Evolutionary conservation across 2,113 vertebrate genomes (phyloP).

Genomic region (Notarius quadriscutis): DNA sequence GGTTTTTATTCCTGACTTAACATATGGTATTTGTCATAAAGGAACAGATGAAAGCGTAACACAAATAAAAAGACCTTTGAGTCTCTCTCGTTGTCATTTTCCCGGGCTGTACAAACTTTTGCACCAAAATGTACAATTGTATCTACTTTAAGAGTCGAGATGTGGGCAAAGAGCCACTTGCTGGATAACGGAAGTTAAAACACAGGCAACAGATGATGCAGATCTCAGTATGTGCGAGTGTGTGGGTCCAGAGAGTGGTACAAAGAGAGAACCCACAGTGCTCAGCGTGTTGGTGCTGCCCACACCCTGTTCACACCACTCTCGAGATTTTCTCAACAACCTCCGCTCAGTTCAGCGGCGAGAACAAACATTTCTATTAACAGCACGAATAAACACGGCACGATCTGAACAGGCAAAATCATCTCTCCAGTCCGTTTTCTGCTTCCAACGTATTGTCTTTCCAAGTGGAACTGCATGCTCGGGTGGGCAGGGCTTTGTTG

Average conservation of each 20-base stretch:
- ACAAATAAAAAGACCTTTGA: background rate
- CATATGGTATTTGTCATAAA: background rate
- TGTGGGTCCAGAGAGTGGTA: background rate
- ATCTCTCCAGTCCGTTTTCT: background rate
- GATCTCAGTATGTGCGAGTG: background rate
- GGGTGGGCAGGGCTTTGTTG: background rate
- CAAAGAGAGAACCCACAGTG: background rate
- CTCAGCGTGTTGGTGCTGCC: constrained; percentile 20
- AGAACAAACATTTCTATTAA: constrained; percentile 7
- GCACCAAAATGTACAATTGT: background rate
- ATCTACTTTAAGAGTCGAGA: background rate
- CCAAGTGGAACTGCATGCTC: background rate
- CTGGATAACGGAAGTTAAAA: constrained; percentile 3
- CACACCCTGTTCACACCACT: constrained; percentile 34
- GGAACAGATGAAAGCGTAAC: background rate
- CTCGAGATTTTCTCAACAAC: constrained; percentile 28
- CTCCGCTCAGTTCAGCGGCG: background rate
- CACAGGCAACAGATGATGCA: constrained; percentile 24
- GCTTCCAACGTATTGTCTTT: background rate
- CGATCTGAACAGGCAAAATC: background rate
- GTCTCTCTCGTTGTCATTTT: too few species aligned
- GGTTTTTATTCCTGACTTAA: background rate
- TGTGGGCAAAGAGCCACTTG: background rate
- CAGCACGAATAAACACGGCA: background rate
- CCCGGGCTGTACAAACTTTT: background rate